Base-by-base conservation (phyloP, 2,888 invertebrate species). In the Cybosia mesomella region DNA sequence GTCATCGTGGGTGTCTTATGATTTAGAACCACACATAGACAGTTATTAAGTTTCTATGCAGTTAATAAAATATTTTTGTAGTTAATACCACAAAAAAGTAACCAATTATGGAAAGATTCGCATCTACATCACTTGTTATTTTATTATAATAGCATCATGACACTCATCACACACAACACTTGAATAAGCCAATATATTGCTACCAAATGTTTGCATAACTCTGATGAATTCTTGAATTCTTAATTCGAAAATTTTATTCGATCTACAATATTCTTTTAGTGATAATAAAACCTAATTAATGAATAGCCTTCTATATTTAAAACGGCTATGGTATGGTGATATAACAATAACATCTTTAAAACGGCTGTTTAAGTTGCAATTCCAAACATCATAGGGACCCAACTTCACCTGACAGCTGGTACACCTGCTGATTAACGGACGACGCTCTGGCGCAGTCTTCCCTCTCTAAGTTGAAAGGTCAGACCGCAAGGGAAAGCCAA, bases 1-100 rank as follows among this genome's bases (percentile, higher is more conserved):
- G 82, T 81, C 92, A 85, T 88, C 91, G 91, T 91, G 93, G 93
- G 93, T 93, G 94, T 93, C 90, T 91, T 84, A 71, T 89, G 92
- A 92, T 92, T 93, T 92, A 92, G 88, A 84, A 83, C 85, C 75
- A 73, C 74, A 76, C 81, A 85, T 80, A 78, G 79, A 81, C 84
- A 80, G 81, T 85, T 87, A 87, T 85, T 79, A 84, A 84, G 82
- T 90, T 88, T 87, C 83, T 85, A 87, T 89, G 87, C 85, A 85
- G 77, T 81, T 81, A 85, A 80, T 84, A 84, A 85, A 87, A 76
- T 67, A 39, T 63, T 69, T 67, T 70, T 72, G 69, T 73, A 67
- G 71, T 77, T 70, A 76, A 74, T 71, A 70, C 75, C 71, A 70
- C 73, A 21, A 59, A 43, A 59, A 32, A 10, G n/a, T 71, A 72